Evolutionary conservation across 2,797 vertebrate genomes (phyloP), one percentile per base, ranked within the genome.

Genomic region (Alosa sapidissima): DNA sequence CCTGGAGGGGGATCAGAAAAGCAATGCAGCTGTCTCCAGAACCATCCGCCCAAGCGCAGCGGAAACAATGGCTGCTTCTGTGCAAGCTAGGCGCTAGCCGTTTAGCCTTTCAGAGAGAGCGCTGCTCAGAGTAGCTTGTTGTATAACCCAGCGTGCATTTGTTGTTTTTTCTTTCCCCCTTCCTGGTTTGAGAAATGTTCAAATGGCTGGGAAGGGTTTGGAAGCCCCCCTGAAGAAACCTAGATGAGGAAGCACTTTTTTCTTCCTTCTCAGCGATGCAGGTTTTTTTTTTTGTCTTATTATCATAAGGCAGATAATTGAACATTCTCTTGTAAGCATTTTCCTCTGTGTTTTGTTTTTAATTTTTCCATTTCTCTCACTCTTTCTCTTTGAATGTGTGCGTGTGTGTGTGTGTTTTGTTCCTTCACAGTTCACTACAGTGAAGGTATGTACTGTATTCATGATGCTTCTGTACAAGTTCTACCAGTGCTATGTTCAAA

Each of bases 11-110:
- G 84, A 88, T 85, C 81, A 89, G 87, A 91, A 88, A 89, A 89
- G 89, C 58, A 89, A 86, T 88, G 86, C 90, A 93, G 91, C 91
- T 91, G 91, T 88, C 86, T 52, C 86, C 87, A 84, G 84, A 87
- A 84, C 87, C 82, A 87, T 89, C 89, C 87, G 33, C 41, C 78
- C 28, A 82, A 93, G 93, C 93, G 24, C 58, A 24, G n/a, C 6
- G 1, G 58, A 24, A 62, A 62, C 58, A 62, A 62, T 62, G 58
- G n/a, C 58, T 62, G n/a, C 58, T 21, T 62, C 58, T 62, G 58
- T 62, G 58, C 58, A 24, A 24, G 58, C 58, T 5, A 21, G 24
- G 6, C 13, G 58, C 58, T 62, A 62, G 8, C n/a, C 58, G n/a
- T 24, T 24, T 24, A 62, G 58, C 58, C 58, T 10, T 62, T 2